A percentile compares a stretch with the other conserved stretches of the same genome.
Conservation (phyloP, 2,113 vertebrate species). For the Anarhynchus alexandrinus region DNA sequence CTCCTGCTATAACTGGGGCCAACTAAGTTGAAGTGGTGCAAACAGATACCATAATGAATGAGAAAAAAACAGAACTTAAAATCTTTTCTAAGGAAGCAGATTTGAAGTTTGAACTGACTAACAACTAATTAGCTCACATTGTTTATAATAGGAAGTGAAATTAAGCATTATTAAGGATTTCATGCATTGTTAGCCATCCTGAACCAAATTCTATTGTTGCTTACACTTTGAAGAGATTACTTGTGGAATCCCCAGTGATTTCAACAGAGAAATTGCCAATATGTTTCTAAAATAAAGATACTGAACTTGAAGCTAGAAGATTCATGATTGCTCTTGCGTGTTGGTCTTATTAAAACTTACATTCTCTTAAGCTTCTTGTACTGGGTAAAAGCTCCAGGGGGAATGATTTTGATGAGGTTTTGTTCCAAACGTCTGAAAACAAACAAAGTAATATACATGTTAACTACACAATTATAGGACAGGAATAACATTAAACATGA, state of each 20-base stretch:
- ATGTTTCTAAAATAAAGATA: constrained; percentile 9
- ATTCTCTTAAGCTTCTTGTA: constrained; percentile 99
- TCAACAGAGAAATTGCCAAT: neutral
- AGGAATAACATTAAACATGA: neutral
- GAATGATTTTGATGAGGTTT: constrained; percentile 93
- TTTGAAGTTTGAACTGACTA: neutral
- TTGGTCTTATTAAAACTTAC: constrained; percentile 79
- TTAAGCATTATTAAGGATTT: constrained; percentile 40
- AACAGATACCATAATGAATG: neutral
- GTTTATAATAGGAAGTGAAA: constrained; percentile 27
- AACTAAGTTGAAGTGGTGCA: neutral
- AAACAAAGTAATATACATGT: constrained; percentile 34
- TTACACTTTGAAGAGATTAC: constrained; percentile 7
- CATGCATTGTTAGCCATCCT: neutral
- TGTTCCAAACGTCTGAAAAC: constrained; percentile 92
- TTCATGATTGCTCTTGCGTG: neutral
- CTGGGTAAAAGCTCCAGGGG: constrained; percentile 89
- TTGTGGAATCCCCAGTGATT: neutral
- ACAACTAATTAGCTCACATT: constrained; percentile 4
- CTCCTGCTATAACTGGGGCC: neutral
- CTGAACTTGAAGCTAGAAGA: neutral
- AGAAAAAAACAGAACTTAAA: neutral
- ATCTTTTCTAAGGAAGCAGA: neutral
- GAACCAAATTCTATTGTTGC: constrained; percentile 18
- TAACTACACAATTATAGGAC: neutral